Evolutionary conservation across 2,888 invertebrate genomes (phyloP).

Genomic region (Folsomia manolachei): DNA sequence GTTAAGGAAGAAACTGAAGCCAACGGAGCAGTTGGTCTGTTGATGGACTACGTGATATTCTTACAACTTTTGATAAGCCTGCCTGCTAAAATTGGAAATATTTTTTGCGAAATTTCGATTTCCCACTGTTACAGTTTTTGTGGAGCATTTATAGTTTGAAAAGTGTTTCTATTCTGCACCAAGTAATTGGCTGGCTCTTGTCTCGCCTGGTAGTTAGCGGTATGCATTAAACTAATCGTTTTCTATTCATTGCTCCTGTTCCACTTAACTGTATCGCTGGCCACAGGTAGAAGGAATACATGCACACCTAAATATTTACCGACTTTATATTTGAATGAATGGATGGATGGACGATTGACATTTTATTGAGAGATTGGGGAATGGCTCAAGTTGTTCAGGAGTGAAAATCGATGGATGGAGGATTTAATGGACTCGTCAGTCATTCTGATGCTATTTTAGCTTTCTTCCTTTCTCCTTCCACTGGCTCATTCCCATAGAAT

Average conservation of each 20-base stretch:
- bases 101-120: too few species aligned
- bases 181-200: not conserved
- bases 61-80: too few species aligned
- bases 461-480: too few species aligned
- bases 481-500: too few species aligned
- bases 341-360: not conserved
- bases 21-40: too few species aligned
- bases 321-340: not conserved
- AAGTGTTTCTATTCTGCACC: too few species aligned
- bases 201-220: too few species aligned
- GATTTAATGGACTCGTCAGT: not conserved
- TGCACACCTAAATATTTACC: not conserved
- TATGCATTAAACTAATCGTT: not conserved
- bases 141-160: too few species aligned
- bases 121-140: too few species aligned
- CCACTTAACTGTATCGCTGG: not conserved
- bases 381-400: not conserved
- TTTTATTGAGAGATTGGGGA: not conserved
- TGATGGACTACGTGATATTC: too few species aligned
- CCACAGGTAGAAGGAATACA: not conserved
- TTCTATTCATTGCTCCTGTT: not conserved
- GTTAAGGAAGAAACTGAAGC: too few species aligned
- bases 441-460: not conserved
- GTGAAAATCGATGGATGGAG: not conserved
- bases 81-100: too few species aligned